A percentile compares a stretch with the other conserved stretches of the same genome.
Evolutionary conservation across 2,888 invertebrate genomes (phyloP).

Genomic region (Liposcelis brunnea): DNA sequence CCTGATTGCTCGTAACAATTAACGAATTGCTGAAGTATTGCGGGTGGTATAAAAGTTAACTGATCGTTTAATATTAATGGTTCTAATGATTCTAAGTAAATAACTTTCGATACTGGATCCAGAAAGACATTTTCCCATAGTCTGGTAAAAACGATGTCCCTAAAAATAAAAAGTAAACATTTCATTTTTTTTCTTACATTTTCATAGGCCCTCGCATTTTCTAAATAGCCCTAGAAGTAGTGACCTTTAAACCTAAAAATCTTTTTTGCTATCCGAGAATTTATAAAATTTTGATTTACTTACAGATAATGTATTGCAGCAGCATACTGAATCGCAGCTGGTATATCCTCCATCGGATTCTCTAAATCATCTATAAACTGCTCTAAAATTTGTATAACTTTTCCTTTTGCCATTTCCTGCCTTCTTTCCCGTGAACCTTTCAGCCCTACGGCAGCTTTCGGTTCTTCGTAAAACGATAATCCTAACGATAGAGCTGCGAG

Average conservation of each 20-base stretch:
- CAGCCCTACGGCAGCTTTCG: constrained; percentile 41
- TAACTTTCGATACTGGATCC: constrained; percentile 32
- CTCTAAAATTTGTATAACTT: constrained; percentile 25
- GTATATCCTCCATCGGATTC: background rate
- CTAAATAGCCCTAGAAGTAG: no score
- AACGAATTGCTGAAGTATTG: constrained; percentile 54
- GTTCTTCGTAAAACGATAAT: constrained; percentile 41
- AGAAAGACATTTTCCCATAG: constrained; percentile 41
- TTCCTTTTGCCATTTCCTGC: constrained; percentile 28
- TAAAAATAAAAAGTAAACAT: constrained; percentile 26
- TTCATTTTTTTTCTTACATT: no score
- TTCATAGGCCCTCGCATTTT: no score
- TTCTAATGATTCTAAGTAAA: constrained; percentile 51
- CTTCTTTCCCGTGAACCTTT: constrained; percentile 30
- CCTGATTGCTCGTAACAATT: constrained; percentile 42
- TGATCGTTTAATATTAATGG: constrained; percentile 48
- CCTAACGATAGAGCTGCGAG: constrained; percentile 40
- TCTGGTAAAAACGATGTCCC: constrained; percentile 41
- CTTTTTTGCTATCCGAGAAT: no score
- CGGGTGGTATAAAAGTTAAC: constrained; percentile 43
- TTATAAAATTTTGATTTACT: no score
- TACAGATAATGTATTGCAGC: no score
- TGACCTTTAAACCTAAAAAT: no score
- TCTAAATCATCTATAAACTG: constrained; percentile 26
- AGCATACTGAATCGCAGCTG: background rate